Base-by-base conservation (phyloP, 2,113 vertebrate species). In the Charadrius vociferus region DNA sequence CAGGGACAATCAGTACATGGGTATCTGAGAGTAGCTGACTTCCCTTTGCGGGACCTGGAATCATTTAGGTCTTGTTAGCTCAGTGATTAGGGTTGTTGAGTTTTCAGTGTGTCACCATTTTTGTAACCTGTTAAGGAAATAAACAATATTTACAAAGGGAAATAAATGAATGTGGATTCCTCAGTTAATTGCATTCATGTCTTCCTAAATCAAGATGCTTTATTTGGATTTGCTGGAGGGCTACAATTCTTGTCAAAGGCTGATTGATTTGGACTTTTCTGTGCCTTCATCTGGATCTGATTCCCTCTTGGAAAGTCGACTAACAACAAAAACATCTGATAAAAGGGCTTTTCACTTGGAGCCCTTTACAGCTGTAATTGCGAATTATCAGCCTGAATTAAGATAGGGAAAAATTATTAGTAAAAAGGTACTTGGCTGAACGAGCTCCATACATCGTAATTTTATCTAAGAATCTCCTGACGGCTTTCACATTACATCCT, bases 61-160 rank as follows among this genome's bases (percentile, higher is more conserved):
- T 96, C 96, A 91, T 71, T 97, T 96, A 95, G 81, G 34, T 81
- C 88, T 93, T 85, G 93, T 96, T 94, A 95, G 92, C 58, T 74
- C 67, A 39, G 91, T 93, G 94, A 85, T 95, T 91, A 95, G 71
- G 70, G 41, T 34, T 95, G 93, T 70, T 92, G 94, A 95, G 83
- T 97, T 97, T 95, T 96, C 94, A 90, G 49, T 82, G 89, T 97
- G 96, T 97, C 94, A 96, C 93, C 97, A 82, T 95, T 97, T 97
- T 87, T 90, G 95, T 95, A 97, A 97, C 97, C 96, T 97, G 95
- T 91, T 96, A 94, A 94, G 95, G 95, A 95, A 96, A 96, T 93
- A 96, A 97, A 95, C 95, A 95, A 56, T 95, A 91, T 96, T 97
- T 96, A 94, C 91, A 88, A 91, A 97, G 84, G 94, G 84, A 93